Evolutionary conservation across 1,140 invertebrate genomes (phyloP).

Genomic region (Aphis craccivora): DNA sequence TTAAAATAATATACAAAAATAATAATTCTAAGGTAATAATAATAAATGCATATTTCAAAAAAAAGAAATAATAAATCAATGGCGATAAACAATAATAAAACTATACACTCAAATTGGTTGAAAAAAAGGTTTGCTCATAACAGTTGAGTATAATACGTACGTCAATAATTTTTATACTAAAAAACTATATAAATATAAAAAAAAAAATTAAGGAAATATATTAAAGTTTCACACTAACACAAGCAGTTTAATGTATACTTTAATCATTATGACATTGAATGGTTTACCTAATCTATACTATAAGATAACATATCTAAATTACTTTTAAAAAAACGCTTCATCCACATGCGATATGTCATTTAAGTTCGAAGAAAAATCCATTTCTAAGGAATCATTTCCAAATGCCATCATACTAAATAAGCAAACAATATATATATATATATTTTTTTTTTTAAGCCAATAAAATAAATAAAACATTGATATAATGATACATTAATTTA

Average conservation of each 20-base stretch:
- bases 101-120: conserved; percentile 20
- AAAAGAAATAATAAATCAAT: conserved; percentile 51
- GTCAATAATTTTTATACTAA: conserved; percentile 32
- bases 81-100: conserved; percentile 47
- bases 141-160: not conserved
- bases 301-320: conserved; percentile 36
- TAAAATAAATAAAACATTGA: conserved; percentile 42
- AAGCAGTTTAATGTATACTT: conserved; percentile 36
- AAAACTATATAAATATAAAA: not conserved
- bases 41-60: conserved; percentile 54
- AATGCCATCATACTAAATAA: conserved; percentile 58
- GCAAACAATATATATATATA: conserved; percentile 38
- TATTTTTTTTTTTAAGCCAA: conserved; percentile 32
- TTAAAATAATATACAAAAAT: conserved; percentile 47
- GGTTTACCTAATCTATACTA: conserved; percentile 40
- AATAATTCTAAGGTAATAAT: conserved; percentile 36
- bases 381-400: conserved; percentile 57
- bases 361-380: conserved; percentile 56
- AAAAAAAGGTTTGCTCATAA: not conserved
- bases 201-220: conserved; percentile 27
- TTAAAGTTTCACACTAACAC: conserved; percentile 32
- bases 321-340: conserved; percentile 55
- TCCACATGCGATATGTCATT: conserved; percentile 58
- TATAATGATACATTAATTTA: not conserved
- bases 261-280: conserved; percentile 45